Percentiles rank a stretch among this genome's conserved stretches.
Evolutionary conservation across 2,888 invertebrate genomes (phyloP).

Genomic region (Conomelus anceps): DNA sequence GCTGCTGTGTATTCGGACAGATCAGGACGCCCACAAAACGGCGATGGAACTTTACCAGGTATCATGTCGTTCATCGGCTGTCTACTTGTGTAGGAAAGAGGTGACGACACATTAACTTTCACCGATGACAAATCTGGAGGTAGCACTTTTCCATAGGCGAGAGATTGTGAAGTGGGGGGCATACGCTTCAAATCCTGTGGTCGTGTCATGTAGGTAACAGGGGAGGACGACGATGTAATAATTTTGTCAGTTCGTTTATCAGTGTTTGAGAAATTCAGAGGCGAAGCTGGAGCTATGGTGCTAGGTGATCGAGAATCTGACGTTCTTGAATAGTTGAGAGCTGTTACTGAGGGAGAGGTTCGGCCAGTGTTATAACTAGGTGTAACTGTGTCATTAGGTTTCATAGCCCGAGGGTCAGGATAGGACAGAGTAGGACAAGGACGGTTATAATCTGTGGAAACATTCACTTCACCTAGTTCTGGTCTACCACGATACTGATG

Average conservation of each 20-base stretch:
- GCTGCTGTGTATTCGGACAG: slow-evolving; percentile 26
- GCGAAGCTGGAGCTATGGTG: slow-evolving; percentile 20
- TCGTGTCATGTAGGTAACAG: slow-evolving; percentile 17
- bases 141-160: slow-evolving; percentile 22
- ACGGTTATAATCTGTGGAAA: slow-evolving; percentile 1
- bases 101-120: slow-evolving; percentile 23
- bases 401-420: slow-evolving; percentile 18
- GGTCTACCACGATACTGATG: neutral
- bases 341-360: slow-evolving; percentile 13
- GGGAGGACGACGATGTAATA: slow-evolving; percentile 1
- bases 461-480: neutral
- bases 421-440: neutral
- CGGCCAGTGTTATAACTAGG: slow-evolving; percentile 10
- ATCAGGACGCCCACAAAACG: slow-evolving; percentile 30
- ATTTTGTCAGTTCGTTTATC: slow-evolving; percentile 17
- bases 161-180: neutral
- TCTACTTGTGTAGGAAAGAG: slow-evolving; percentile 28
- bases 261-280: slow-evolving; percentile 30
- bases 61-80: slow-evolving; percentile 30
- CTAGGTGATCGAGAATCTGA: slow-evolving; percentile 16
- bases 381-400: slow-evolving; percentile 15
- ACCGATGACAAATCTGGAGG: slow-evolving; percentile 9
- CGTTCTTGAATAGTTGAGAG: slow-evolving; percentile 23
- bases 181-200: slow-evolving; percentile 16
- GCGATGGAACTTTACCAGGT: slow-evolving; percentile 30